Conservation (phyloP, 2,888 invertebrate species). For the Watsonalla cultraria region DNA sequence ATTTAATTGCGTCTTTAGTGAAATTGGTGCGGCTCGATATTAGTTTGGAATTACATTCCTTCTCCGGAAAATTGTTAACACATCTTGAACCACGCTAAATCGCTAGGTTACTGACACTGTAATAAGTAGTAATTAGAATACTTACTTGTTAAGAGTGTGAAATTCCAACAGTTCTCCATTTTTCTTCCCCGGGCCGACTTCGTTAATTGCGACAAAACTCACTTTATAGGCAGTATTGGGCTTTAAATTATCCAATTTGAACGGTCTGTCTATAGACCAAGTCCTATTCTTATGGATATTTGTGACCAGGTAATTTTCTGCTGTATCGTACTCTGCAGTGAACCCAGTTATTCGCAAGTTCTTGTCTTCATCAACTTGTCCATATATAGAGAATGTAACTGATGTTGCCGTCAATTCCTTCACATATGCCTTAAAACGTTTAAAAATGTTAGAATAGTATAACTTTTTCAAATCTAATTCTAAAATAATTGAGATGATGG, state of each 20-base stretch:
- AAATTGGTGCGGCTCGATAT: too few species aligned
- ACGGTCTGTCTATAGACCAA: conserved; percentile 52
- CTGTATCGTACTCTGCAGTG: conserved; percentile 54
- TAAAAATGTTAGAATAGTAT: too few species aligned
- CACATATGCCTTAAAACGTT: conserved; percentile 34
- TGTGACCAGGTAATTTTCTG: conserved; percentile 46
- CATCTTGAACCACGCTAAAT: too few species aligned
- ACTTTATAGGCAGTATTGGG: conserved; percentile 51
- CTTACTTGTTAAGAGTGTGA: conserved; percentile 58
- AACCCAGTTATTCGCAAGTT: conserved; percentile 52
- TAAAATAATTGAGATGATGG: neutral
- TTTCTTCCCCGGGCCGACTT: conserved; percentile 52
- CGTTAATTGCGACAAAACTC: conserved; percentile 58
- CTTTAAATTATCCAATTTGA: conserved; percentile 48
- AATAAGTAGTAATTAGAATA: conserved; percentile 3
- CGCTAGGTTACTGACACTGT: too few species aligned
- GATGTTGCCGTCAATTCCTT: conserved; percentile 42
- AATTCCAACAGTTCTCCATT: conserved; percentile 33
- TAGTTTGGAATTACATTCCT: too few species aligned
- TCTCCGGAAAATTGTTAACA: too few species aligned
- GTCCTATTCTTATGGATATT: conserved; percentile 58
- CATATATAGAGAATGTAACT: conserved; percentile 42
- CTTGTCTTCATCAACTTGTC: conserved; percentile 20
- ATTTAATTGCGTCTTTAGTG: too few species aligned
- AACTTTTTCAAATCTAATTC: too few species aligned